A percentile compares a stretch with the other conserved stretches of the same genome.
Evolutionary conservation across 2,888 invertebrate genomes (phyloP).

Genomic region (Eristalis arbustorum): DNA sequence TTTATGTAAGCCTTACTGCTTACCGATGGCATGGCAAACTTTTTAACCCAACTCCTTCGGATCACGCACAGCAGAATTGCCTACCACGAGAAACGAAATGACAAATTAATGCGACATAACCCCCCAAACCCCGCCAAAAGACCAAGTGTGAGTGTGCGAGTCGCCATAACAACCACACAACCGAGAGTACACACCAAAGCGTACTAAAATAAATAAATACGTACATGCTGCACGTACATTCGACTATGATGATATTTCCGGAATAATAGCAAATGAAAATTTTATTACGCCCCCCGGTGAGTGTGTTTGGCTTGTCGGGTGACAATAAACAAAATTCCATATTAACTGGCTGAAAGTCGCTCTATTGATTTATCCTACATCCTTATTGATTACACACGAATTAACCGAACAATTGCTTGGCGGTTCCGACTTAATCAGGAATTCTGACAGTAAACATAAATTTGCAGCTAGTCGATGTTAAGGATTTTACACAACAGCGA

Average conservation of each 20-base stretch:
- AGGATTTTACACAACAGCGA: conserved; percentile 16
- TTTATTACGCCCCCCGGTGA: conserved; percentile 10
- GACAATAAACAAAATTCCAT: conserved; percentile 32
- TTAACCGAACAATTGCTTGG: conserved; percentile 12
- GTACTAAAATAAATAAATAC: conserved; percentile 2
- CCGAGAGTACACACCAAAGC: neutral
- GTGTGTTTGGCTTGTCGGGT: neutral
- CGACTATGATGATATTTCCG: conserved; percentile 6
- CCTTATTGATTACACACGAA: conserved; percentile 43
- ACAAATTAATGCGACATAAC: conserved; percentile 33
- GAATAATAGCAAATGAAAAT: conserved; percentile 29
- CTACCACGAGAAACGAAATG: conserved; percentile 4
- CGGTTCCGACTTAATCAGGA: conserved; percentile 21
- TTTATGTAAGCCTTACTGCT: neutral
- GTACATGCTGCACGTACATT: neutral
- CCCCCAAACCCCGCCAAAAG: neutral
- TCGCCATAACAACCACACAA: neutral
- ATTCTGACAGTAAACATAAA: conserved; percentile 37
- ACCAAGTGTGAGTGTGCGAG: neutral
- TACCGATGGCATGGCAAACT: neutral
- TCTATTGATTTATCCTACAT: conserved; percentile 32
- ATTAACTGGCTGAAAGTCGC: conserved; percentile 13
- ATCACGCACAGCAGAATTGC: conserved; percentile 6
- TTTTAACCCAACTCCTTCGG: neutral
- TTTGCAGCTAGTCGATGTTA: conserved; percentile 33